phyloP scores from a whole-genome alignment of 1,140 invertebrate genomes.

The Scaptomyza graminum region DNA sequence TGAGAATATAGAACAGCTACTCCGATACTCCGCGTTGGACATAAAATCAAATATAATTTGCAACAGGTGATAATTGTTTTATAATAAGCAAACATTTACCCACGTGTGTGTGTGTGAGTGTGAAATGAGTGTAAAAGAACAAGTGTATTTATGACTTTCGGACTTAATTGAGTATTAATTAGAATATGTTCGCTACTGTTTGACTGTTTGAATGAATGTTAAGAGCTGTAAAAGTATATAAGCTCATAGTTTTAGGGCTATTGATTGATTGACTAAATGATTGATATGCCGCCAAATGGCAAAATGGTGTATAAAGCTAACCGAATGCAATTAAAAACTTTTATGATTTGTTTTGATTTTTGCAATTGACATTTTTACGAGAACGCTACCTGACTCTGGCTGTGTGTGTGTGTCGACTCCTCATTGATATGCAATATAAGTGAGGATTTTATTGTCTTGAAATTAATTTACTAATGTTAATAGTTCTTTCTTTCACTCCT shows the following conservation, averaged over 20 bases:
- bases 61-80: conserved; percentile 83
- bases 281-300: conserved; percentile 41
- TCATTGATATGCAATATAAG: conserved; percentile 69
- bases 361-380: conserved; percentile 72
- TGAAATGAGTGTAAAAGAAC: neutral
- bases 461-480: conserved; percentile 74
- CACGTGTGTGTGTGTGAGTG: conserved; percentile 38
- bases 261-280: conserved; percentile 50
- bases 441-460: conserved; percentile 67
- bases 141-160: conserved; percentile 22
- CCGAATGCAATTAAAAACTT: conserved; percentile 67
- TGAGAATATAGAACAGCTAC: conserved; percentile 61
- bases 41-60: conserved; percentile 79
- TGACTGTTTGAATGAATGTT: neutral
- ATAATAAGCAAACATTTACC: conserved; percentile 45
- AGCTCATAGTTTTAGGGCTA: neutral
- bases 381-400: conserved; percentile 62
- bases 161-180: conserved; percentile 30
- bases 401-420: conserved; percentile 1
- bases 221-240: no score
- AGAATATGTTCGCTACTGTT: neutral
- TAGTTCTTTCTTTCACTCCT: conserved; percentile 55
- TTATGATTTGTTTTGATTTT: conserved; percentile 81
- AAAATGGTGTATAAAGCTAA: conserved; percentile 31
- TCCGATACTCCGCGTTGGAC: conserved; percentile 75